These are phyloP conservation scores for Heliconius melpomene DNA, from an alignment of 1,140 invertebrate species.

Conservation along the genomic window DNA sequence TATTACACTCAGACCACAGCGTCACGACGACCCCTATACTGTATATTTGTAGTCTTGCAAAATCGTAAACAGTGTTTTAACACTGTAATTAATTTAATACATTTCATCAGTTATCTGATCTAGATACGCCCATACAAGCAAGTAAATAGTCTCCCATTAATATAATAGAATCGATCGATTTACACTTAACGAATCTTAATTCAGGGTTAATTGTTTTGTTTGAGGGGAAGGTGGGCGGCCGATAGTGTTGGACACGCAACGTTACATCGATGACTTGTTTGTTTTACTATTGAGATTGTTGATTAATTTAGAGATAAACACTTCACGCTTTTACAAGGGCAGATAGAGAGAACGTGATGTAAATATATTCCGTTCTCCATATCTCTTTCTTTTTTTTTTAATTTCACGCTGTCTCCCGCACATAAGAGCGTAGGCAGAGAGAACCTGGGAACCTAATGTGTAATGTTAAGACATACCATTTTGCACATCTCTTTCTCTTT, in stretches of 20 bases:
- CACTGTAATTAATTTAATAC: background rate
- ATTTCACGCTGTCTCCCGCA: too few relatives aligned
- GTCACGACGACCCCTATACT: too few relatives aligned
- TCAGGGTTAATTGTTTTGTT: conserved; percentile 31
- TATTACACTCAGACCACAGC: background rate
- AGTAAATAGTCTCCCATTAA: conserved; percentile 18
- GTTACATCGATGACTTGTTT: conserved; percentile 21
- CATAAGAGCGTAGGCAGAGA: too few relatives aligned
- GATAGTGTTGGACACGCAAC: conserved; percentile 29
- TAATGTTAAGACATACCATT: too few relatives aligned
- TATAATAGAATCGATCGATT: conserved; percentile 26
- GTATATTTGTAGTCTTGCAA: background rate
- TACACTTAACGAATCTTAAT: conserved; percentile 28
- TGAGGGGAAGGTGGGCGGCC: conserved; percentile 21
- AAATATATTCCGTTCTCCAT: too few relatives aligned
- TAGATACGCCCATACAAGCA: background rate
- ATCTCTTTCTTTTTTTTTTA: too few relatives aligned
- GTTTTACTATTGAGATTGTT: background rate
- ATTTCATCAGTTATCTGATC: background rate
- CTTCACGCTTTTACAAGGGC: too few relatives aligned
- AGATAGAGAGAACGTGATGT: too few relatives aligned
- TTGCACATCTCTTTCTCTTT: too few relatives aligned
- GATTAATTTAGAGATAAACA: too few relatives aligned
- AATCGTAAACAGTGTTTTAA: background rate
- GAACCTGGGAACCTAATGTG: too few relatives aligned